phyloP scores from a whole-genome alignment of 2,888 invertebrate species.

The Pterobdella sp. region DNA sequence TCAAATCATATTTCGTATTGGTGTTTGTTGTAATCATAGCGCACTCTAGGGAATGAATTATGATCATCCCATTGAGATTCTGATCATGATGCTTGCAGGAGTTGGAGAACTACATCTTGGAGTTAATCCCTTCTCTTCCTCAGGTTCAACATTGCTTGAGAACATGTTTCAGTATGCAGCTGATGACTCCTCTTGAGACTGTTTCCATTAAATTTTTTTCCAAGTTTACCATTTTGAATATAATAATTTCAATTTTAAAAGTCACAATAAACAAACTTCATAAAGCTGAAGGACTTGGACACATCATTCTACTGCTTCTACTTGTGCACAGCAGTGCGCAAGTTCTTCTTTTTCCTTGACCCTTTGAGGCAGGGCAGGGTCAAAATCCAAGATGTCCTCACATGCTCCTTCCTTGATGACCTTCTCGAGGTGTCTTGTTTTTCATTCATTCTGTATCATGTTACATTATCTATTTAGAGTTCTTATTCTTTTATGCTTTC shows the following conservation, averaged over 20 bases:
- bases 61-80: too few species aligned
- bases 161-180: too few species aligned
- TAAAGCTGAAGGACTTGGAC: slow-evolving; percentile 70
- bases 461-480: too few species aligned
- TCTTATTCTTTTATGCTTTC: not conserved
- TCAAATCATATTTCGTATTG: too few species aligned
- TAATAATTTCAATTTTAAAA: too few species aligned
- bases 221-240: too few species aligned
- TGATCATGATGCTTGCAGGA: too few species aligned
- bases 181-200: too few species aligned
- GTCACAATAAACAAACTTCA: not conserved
- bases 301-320: slow-evolving; percentile 91
- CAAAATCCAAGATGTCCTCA: slow-evolving; percentile 79
- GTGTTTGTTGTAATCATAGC: not conserved
- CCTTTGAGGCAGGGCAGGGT: slow-evolving; percentile 78
- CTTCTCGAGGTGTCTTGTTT: slow-evolving; percentile 63
- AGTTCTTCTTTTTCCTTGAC: slow-evolving; percentile 91
- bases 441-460: too few species aligned
- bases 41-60: too few species aligned
- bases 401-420: slow-evolving; percentile 84
- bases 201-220: too few species aligned
- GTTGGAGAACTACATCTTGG: slow-evolving; percentile 85
- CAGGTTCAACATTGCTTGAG: too few species aligned
- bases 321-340: slow-evolving; percentile 86
- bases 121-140: slow-evolving; percentile 81